These are phyloP conservation scores for Epirrhoe tristata DNA, from an alignment of 2,888 invertebrate species.

Conservation along the genomic window DNA sequence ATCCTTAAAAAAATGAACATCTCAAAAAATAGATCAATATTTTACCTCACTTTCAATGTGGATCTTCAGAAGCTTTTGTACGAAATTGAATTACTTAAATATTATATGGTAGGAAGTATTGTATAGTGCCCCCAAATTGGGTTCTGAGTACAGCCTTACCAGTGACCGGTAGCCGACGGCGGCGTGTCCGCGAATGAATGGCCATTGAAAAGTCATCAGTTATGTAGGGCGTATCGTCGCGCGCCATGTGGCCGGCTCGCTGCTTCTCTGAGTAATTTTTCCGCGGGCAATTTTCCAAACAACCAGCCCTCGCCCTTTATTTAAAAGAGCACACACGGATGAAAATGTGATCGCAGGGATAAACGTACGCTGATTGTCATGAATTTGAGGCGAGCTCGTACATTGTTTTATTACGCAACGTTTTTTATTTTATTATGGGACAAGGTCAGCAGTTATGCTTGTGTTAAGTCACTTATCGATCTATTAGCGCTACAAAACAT, in stretches of 20 bases:
- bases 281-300: conserved; percentile 75
- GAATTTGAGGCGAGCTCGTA: conserved; percentile 13
- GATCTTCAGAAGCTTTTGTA: not conserved
- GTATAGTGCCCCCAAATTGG: conserved; percentile 12
- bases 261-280: conserved; percentile 75
- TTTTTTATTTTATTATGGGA: not conserved
- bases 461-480: not conserved
- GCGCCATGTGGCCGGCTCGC: conserved; percentile 77
- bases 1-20: not conserved
- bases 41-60: not conserved
- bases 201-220: conserved; percentile 85
- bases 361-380: conserved; percentile 19
- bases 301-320: conserved; percentile 69
- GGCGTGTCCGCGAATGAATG: conserved; percentile 75
- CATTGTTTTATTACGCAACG: not conserved
- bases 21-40: not conserved
- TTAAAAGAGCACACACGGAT: conserved; percentile 62
- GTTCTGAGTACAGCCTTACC: conserved; percentile 23
- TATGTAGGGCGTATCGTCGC: conserved; percentile 78
- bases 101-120: no score
- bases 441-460: not conserved
- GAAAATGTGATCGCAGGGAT: conserved; percentile 30
- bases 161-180: conserved; percentile 42
- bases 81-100: not conserved
- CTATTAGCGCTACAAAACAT: not conserved